Percentiles rank a stretch among this genome's conserved stretches.
Conservation (phyloP, 92 coral and sea anemone genomes). For the Parazoanthus atlanticus region DNA sequence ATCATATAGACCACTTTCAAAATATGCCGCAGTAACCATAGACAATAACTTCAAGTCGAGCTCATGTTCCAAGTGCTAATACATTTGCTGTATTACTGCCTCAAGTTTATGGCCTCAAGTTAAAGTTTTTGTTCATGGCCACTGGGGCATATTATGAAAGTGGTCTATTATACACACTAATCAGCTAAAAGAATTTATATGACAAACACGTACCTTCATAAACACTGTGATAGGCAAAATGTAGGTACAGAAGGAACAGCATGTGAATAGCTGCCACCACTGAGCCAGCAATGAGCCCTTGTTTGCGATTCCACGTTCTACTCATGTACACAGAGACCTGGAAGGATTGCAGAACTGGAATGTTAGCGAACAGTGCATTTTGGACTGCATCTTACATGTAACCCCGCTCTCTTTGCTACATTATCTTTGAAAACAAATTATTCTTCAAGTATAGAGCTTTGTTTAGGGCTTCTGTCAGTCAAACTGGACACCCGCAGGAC, state of each 20-base stretch:
- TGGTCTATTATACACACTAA: no score
- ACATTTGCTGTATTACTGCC: no score
- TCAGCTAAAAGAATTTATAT: no score
- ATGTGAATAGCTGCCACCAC: conserved; percentile 91
- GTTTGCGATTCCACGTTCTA: conserved; percentile 94
- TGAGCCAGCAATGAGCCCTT: conserved; percentile 95
- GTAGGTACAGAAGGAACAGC: conserved; percentile 89
- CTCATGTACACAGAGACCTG: conserved; percentile 94
- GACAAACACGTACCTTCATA: conserved; percentile 64
- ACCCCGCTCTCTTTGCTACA: background rate
- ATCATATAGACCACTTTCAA: no score
- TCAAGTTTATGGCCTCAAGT: no score
- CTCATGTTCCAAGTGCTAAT: no score
- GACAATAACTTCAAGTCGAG: no score
- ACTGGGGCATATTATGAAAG: no score
- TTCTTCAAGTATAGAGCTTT: background rate
- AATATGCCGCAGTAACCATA: no score
- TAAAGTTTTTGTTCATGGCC: no score
- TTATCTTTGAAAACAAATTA: background rate
- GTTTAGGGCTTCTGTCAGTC: no score
- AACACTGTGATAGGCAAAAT: conserved; percentile 97
- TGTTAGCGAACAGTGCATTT: background rate
- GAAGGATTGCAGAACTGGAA: background rate
- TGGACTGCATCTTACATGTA: no score
- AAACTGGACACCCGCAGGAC: background rate